Evolutionary conservation across 2,888 invertebrate species (phyloP), one percentile per base, ranked within the genome.

Genomic region (Myopa tessellatipennis): DNA sequence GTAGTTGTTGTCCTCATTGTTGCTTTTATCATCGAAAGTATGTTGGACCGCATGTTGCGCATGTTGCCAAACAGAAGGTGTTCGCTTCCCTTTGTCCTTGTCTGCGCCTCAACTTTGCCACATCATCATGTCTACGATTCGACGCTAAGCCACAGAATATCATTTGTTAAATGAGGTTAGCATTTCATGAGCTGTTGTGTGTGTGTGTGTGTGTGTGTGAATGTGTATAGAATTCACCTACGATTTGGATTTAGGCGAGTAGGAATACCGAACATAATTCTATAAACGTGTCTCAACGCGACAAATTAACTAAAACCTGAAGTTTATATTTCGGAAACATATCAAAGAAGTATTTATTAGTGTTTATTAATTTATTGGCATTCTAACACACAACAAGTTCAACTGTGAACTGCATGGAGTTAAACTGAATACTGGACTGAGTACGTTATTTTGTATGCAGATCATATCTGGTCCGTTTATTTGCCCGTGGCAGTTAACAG

Each of bases 11-110:
- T 72, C 60, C 34, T 72, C 58, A 1, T 71, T 60, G 58, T 36
- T 60, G 72, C 18, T 40, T 74, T 18, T 26, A 50, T 61, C 65
- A 71, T 45, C 34, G 26, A n/a, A 40, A 50, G 36, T 14, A 45
- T 68, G 50, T 71, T 45, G 58, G 80, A 82, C 82, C 82, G 70
- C 82, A 82, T 82, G 82, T 78, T 72, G 82, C 45, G 81, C 79
- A 77, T 81, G 78, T 82, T 80, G 79, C 77, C 80, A 81, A 80
- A 82, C 81, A 81, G 78, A 72, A 55, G 76, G 78, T 45, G 67
- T 45, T 58, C 38, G 40, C 38, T 60, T 14, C 38, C 4, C n/a
- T 18, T 61, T 40, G 12, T 55, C 18, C 61, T 45, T 26, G 10
- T 3, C 65, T 38, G 34, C 14, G 14, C 34, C 65, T 34, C 14